Evolutionary conservation across 1,140 invertebrate genomes (phyloP).

Genomic region (Drosophila mauritiana): DNA sequence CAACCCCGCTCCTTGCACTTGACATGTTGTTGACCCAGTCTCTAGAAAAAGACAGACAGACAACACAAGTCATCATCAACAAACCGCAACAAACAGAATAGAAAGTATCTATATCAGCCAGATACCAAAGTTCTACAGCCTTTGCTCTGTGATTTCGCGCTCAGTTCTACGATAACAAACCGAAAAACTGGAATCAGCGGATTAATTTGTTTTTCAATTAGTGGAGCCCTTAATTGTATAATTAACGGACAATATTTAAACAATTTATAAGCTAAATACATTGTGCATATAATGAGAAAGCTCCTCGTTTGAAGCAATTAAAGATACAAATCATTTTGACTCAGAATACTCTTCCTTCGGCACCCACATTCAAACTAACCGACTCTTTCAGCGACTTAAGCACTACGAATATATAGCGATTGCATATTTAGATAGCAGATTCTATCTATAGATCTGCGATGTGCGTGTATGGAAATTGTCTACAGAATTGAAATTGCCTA

Average conservation of each 20-base stretch:
- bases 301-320: no score
- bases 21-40: conserved; percentile 80
- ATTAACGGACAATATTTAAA: neutral
- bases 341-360: no score
- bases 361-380: no score
- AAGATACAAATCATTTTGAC: no score
- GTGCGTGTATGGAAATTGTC: conserved; percentile 29
- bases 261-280: neutral
- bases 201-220: no score
- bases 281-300: no score
- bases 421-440: conserved; percentile 21
- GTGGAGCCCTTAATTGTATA: no score
- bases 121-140: conserved; percentile 18
- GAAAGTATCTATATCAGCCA: conserved; percentile 44
- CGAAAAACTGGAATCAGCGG: no score
- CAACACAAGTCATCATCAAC: conserved; percentile 14
- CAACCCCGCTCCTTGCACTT: conserved; percentile 51
- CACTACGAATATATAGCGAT: neutral
- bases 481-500: conserved; percentile 24
- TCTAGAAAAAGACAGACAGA: conserved; percentile 25
- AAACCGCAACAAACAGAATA: conserved; percentile 46
- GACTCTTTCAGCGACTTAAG: neutral
- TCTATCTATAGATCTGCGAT: conserved; percentile 30
- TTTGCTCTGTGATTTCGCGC: neutral
- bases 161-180: neutral